phyloP scores from a whole-genome alignment of 2,888 invertebrate genomes.

The Scaptomyza caliginosa region DNA sequence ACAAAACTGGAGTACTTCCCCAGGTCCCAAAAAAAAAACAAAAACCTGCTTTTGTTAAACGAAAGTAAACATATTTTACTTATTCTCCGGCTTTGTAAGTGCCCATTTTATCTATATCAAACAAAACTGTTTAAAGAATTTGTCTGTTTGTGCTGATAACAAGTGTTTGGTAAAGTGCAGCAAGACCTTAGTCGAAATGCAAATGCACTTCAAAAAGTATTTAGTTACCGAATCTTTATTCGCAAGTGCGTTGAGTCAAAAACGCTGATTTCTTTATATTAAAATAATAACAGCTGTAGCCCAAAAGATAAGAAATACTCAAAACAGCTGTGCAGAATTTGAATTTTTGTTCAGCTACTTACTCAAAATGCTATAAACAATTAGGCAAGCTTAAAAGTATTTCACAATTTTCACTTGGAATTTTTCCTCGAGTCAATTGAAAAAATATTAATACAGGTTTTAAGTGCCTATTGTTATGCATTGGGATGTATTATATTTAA shows the following conservation, averaged over 20 bases:
- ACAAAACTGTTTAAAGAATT: background rate
- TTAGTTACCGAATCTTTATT: too few species aligned
- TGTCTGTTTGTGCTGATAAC: too few species aligned
- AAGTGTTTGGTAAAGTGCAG: too few species aligned
- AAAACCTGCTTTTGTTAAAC: background rate
- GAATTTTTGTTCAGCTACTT: background rate
- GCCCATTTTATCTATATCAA: background rate
- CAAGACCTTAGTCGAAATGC: too few species aligned
- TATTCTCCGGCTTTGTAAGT: background rate
- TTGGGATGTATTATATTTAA: background rate
- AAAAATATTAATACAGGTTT: background rate
- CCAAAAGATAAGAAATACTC: background rate
- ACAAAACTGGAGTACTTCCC: constrained; percentile 45
- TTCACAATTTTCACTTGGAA: background rate
- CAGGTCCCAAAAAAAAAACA: too few species aligned
- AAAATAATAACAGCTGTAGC: background rate
- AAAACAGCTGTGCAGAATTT: constrained; percentile 29
- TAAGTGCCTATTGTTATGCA: background rate
- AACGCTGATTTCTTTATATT: background rate
- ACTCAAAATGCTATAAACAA: background rate
- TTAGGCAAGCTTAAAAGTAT: background rate
- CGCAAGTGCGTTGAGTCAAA: background rate
- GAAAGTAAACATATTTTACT: background rate
- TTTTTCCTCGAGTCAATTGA: background rate
- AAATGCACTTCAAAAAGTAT: too few species aligned